Evolutionary conservation across 2,888 invertebrate genomes (phyloP), one percentile per base, ranked within the genome.

Genomic region (Rutpela maculata): DNA sequence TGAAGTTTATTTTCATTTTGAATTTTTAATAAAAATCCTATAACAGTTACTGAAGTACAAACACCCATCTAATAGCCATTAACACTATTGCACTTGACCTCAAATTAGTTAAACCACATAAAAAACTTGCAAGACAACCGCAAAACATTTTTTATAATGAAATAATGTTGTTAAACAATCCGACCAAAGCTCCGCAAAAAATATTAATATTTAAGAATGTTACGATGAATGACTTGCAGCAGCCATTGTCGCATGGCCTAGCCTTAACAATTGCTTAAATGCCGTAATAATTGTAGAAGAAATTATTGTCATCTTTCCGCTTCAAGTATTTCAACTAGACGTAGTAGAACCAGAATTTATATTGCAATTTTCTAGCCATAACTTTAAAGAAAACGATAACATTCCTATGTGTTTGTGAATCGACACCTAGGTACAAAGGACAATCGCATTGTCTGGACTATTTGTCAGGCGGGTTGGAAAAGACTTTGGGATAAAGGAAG

Each of bases 391-490:
- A 85, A 82, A 81, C 82, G 82, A 81, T 81, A 81, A 80, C 83
- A 84, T 84, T 85, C 84, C 83, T 68, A 78, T 74, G 76, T 82
- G 80, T 84, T 83, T 83, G 83, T 83, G 82, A 83, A 80, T 83
- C 84, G 85, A 85, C 86, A 87, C 86, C 85, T 85, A 79, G 74
- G 76, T 81, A 86, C 85, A 87, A 86, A 82, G 83, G 82, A 83
- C 82, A 81, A 83, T 82, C 82, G 83, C 83, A 86, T 87, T 87
- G 86, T 87, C 79, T 77, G 81, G 81, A 83, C 85, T 86, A 87
- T 87, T 87, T 87, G 87, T 87, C 87, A 86, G 82, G 81, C 80
- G 79, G 81, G 83, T 82, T 81, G 81, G 77, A 79, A 68, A 72
- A 59, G 70, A 75, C 57, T 75, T 76, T 70, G 78, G 82, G 84